Evolutionary conservation across 2,888 invertebrate species (phyloP), one percentile per base, ranked within the genome.

Genomic region (Euspilapteryx auroguttella): DNA sequence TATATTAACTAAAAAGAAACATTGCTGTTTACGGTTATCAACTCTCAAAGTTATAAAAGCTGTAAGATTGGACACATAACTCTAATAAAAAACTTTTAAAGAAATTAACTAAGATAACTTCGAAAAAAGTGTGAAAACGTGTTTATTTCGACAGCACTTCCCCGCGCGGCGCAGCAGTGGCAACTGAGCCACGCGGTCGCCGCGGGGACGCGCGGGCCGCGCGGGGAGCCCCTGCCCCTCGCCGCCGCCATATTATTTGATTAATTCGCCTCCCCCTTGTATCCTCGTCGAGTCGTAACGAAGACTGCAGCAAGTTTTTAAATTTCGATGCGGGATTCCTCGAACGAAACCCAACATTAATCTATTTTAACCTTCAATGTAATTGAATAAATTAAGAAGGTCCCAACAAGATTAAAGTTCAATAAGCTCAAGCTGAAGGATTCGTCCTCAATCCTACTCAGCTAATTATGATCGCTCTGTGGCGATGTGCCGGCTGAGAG

Each of bases 261-360:
- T 75, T 75, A 75, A 75, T 75, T 75, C 66, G 69, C 71, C 71
- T 69, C 73, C 75, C 27, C 73, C 71, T 71, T 66, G 71, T 69
- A 71, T 64, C 66, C 63, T 64, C 65, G 61, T 55, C 53, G 59
- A 69, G 63, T 68, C 75, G 69, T 69, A 69, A 66, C 65, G 61
- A 55, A 59, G 56, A 68, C 5, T n/a, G n/a, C 65, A 64, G 61
- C 62, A 66, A 66, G 68, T 75, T 75, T 73, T 71, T 65, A 71
- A 73, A 71, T 69, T 69, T 59, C 55, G 56, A 59, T 58, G 52
- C 62, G 61, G 58, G 63, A n/a, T n/a, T n/a, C n/a, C n/a, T n/a
- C n/a, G n/a, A n/a, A n/a, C n/a, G 56, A 59, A 12, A 63, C 59
- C 53, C 61, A 69, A 66, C 73, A 71, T 73, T 73, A 65, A 73